Evolutionary conservation across 1,140 invertebrate species (phyloP), one percentile per base, ranked within the genome.

Genomic region (Sipha flava): DNA sequence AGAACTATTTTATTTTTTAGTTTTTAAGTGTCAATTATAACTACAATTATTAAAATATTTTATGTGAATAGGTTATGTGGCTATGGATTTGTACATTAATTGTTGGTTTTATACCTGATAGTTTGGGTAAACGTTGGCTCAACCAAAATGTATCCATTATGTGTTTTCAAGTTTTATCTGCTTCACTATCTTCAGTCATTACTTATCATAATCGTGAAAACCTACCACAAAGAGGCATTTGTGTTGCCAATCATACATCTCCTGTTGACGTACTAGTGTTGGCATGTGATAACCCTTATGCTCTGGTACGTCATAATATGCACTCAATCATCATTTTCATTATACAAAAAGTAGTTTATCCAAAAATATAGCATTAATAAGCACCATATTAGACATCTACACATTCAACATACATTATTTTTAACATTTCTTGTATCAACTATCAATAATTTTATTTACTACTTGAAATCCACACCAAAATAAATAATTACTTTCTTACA

Each of bases 161-260:
- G 88, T 96, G 94, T 86, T 97, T 96, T 86, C 92, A 93, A 82
- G 89, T 97, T 82, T 87, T 97, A 66, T 94, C 94, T 57, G 91
- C 94, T 66, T 93, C 94, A 40, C 89, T 97, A 70, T 95, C 94
- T 9, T 91, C 94, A 49, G 94, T 96, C 81, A 92, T 97, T 80
- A 94, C 89, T 26, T 97, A 97, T 87, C 95, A 97, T 86, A 94
- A 95, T 85, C 86, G 88, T 59, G 90, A 93, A 84, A 94, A 96
- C 86, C 89, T 88, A 81, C 94, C 95, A 34, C 87, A 88, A 80
- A 88, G 86, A 37, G 96, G 97, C 43, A 99, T 99, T 83, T 99
- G 97, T 88, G 98, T 99, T 23, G 98, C 98, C 66, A 99, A 99
- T 89, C 98, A 99, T 86, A 99, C 98, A 0, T 98, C 96, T 80